Evolutionary conservation across 2,888 invertebrate species (phyloP).

Genomic region (Drosophila mimica): DNA sequence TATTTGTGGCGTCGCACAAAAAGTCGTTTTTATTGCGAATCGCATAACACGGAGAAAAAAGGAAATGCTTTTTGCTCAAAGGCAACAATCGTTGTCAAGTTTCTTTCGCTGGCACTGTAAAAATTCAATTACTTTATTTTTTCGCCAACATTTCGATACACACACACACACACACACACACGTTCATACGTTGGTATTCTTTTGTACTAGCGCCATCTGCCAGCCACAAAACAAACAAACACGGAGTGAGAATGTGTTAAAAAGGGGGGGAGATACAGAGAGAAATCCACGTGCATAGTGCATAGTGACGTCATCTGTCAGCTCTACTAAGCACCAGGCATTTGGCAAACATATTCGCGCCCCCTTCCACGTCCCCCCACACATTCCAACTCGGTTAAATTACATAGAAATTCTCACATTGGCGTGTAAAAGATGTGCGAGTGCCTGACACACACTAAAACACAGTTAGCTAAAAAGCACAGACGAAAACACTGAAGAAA

Average conservation of each 20-base stretch:
- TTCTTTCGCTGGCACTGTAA: conserved; percentile 46
- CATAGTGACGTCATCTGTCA: conserved; percentile 66
- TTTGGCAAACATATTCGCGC: conserved; percentile 53
- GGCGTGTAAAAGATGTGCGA: conserved; percentile 29
- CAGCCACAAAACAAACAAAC: conserved; percentile 58
- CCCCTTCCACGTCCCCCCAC: background rate
- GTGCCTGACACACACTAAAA: conserved; percentile 57
- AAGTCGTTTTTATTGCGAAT: background rate
- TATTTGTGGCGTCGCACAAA: background rate
- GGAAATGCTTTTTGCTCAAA: conserved; percentile 18
- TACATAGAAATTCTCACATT: conserved; percentile 59
- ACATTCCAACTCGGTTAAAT: conserved; percentile 39
- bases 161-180: conserved; percentile 1
- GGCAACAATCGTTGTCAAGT: conserved; percentile 22
- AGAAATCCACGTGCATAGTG: conserved; percentile 40
- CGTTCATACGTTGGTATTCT: background rate
- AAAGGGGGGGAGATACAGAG: background rate
- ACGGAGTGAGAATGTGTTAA: conserved; percentile 6
- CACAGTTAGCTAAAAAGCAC: conserved; percentile 34
- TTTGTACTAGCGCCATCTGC: conserved; percentile 44
- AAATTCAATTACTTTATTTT: conserved; percentile 78
- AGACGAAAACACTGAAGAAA: conserved; percentile 29
- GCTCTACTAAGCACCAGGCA: conserved; percentile 64
- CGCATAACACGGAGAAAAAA: background rate
- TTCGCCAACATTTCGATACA: conserved; percentile 15